Percentiles rank a stretch among this genome's conserved stretches.
phyloP scores from a whole-genome alignment of 2,113 vertebrate species.

The Excalfactoria chinensis region DNA sequence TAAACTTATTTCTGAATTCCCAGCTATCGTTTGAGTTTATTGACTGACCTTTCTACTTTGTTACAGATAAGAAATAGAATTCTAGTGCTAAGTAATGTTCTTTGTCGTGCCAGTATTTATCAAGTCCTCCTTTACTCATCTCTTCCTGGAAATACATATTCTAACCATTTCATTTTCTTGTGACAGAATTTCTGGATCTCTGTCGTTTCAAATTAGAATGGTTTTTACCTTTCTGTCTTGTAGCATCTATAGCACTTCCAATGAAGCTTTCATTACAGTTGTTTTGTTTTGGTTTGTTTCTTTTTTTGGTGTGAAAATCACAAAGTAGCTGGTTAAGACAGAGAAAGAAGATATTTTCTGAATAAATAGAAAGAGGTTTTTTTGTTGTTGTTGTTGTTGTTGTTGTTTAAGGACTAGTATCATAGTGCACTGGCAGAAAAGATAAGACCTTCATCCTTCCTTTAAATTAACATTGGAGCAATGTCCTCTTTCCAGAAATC shows the following conservation, averaged over 20 bases:
- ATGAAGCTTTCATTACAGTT: not conserved
- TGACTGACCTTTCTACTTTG: not conserved
- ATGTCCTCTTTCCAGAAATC: not conserved
- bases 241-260: not conserved
- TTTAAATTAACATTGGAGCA: not conserved
- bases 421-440: not conserved
- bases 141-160: not conserved
- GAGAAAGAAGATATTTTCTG: not conserved
- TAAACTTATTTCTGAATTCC: not conserved
- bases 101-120: not conserved
- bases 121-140: not conserved
- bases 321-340: not conserved
- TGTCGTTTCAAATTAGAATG: not conserved
- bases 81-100: not conserved
- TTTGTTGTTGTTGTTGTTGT: no score
- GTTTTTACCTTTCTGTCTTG: not conserved
- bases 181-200: not conserved
- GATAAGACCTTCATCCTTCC: not conserved
- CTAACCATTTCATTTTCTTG: not conserved
- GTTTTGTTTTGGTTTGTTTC: no score
- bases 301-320: not conserved
- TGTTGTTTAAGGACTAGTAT: no score
- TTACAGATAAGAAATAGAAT: not conserved
- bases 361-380: not conserved
- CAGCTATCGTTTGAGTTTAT: not conserved